These are phyloP conservation scores for Spizaetus ornatus DNA, from an alignment of 2,113 vertebrate genomes.

Conservation along the genomic window DNA sequence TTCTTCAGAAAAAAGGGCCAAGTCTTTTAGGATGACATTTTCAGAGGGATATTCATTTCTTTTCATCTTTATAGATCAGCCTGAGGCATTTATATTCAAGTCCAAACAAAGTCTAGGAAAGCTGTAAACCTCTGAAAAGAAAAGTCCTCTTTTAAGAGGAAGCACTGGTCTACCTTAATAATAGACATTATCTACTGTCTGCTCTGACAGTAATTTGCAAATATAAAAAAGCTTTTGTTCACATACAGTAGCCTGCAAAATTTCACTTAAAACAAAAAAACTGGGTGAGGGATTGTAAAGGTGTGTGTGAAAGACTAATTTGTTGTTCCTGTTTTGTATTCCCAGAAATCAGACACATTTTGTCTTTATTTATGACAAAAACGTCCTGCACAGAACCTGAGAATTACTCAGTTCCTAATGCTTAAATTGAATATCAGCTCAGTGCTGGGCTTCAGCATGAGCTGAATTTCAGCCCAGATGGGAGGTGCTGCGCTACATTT, in stretches of 20 bases:
- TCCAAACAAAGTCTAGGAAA: constrained; percentile 19
- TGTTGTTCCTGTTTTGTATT: not conserved
- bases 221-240: not conserved
- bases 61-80: constrained; percentile 25
- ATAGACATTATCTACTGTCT: not conserved
- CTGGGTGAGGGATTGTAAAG: not conserved
- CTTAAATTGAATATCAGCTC: not conserved
- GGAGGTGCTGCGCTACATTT: not conserved
- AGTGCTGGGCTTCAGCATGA: not conserved
- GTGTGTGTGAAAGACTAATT: not conserved
- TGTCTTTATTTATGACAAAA: not conserved
- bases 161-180: not conserved
- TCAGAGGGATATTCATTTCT: not conserved
- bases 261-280: not conserved
- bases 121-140: constrained; percentile 19
- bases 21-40: constrained; percentile 12
- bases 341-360: not conserved
- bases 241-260: not conserved
- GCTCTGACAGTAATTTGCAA: not conserved
- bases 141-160: not conserved
- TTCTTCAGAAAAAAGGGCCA: not conserved
- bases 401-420: not conserved
- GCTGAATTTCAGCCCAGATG: not conserved
- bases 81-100: not conserved
- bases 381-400: not conserved